Evolutionary conservation across 2,888 invertebrate species (phyloP), one percentile per base, ranked within the genome.

Genomic region (Ephialtes manifestator): DNA sequence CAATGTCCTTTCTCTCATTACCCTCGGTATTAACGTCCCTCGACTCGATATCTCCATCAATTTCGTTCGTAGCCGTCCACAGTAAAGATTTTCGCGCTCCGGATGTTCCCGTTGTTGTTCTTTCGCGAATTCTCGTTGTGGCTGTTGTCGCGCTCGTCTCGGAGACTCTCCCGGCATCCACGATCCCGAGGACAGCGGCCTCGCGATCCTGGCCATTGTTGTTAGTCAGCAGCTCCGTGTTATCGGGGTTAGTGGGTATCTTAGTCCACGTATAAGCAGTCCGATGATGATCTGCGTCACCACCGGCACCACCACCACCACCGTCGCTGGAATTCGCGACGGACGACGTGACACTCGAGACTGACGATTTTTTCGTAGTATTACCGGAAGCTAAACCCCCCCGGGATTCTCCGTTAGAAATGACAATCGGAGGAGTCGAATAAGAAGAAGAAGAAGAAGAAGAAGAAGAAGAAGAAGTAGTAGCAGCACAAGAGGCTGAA

Each of bases 191-290:
- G 70, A 81, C 58, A 60, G 88, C 87, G 81, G 87, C 83, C 88
- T 88, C 87, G 85, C 87, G 88, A 86, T 87, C 87, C 82, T 88
- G 89, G 71, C 86, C 90, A 88, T 92, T 92, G 88, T 92, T 92
- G 89, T 92, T 93, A 90, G 90, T 90, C 87, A 89, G 87, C 84
- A 89, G 89, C 78, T 91, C 90, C 88, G 90, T 91, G 91, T 92
- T 93, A 92, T 89, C 90, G 87, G 87, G 82, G 88, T 93, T 93
- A 93, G 90, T 92, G 74, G 90, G 86, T 85, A 87, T 87, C 89
- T 91, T 91, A 91, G 90, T 90, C 81, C 89, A 85, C 88, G 89
- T 87, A 63, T 88, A 90, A 91, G 89, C 86, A 48, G 63, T 85
- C 53, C 78, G 68, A 78, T 85, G 77, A 82, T 77, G 71, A 82